phyloP scores from a whole-genome alignment of 2,888 invertebrate genomes.

The Cataglyphis altisquamis region DNA sequence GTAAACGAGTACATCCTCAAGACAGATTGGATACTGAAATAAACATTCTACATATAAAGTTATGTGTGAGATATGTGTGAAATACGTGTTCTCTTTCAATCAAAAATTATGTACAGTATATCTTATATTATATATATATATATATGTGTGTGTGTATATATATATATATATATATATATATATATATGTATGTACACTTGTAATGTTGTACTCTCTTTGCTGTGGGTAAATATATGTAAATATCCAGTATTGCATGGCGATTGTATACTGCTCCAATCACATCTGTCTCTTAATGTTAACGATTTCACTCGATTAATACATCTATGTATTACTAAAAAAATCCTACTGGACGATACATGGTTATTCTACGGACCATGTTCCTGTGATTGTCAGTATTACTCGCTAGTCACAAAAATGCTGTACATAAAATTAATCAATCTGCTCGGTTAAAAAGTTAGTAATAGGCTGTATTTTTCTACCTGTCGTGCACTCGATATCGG shows the following conservation, averaged over 20 bases:
- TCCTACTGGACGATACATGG: conserved; percentile 84
- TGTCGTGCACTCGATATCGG: conserved; percentile 91
- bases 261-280: conserved; percentile 83
- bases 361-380: conserved; percentile 84
- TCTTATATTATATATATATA: conserved; percentile 59
- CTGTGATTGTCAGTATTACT: conserved; percentile 80
- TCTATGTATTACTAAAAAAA: conserved; percentile 79
- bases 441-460: conserved; percentile 80
- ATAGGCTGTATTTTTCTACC: conserved; percentile 86
- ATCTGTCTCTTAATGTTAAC: conserved; percentile 86
- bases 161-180: conserved; percentile 58
- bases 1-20: conserved; percentile 75
- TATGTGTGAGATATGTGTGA: conserved; percentile 83
- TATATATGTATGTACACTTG: conserved; percentile 56
- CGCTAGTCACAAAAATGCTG: conserved; percentile 85
- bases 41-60: conserved; percentile 88
- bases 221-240: conserved; percentile 61
- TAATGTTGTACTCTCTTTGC: conserved; percentile 50
- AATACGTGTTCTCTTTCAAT: conserved; percentile 79
- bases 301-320: conserved; percentile 81
- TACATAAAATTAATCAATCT: conserved; percentile 82
- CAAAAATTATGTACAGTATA: conserved; percentile 83
- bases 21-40: conserved; percentile 90
- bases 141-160: conserved; percentile 3
- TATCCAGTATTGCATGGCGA: conserved; percentile 68